Conservation (phyloP, 2,888 invertebrate species). For the Cosmia trapezina region DNA sequence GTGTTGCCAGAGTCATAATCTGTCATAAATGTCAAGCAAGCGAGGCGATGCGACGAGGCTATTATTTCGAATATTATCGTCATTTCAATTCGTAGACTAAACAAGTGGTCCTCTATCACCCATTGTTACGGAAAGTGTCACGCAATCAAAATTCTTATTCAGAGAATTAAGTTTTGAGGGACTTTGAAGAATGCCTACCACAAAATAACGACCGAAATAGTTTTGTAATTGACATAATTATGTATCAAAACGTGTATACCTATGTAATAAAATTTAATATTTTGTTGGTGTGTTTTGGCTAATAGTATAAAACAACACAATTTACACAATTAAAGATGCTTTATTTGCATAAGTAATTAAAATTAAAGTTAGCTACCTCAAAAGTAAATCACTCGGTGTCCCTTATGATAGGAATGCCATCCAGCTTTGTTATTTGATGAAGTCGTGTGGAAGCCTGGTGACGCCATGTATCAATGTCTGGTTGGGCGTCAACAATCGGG, state of each 20-base stretch:
- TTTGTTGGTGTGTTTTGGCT: neutral
- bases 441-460: constrained; percentile 92
- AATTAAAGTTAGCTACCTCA: constrained; percentile 16
- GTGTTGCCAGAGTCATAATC: constrained; percentile 85
- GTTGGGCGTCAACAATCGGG: constrained; percentile 93
- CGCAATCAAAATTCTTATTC: constrained; percentile 79
- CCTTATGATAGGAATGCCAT: constrained; percentile 94
- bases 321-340: neutral
- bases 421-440: constrained; percentile 94
- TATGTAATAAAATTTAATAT: neutral
- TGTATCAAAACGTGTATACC: neutral
- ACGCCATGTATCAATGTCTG: constrained; percentile 92
- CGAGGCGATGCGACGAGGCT: constrained; percentile 78
- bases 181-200: constrained; percentile 54
- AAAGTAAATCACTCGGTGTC: constrained; percentile 19
- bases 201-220: constrained; percentile 67
- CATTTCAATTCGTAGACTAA: constrained; percentile 81
- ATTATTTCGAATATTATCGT: constrained; percentile 84
- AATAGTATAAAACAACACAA: neutral
- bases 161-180: constrained; percentile 67
- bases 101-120: constrained; percentile 81
- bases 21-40: constrained; percentile 87
- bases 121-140: constrained; percentile 81
- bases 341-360: constrained; percentile 18
- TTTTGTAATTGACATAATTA: constrained; percentile 60